Conservation (phyloP, 2,113 vertebrate genomes). For the Epinephelus fuscoguttatus region DNA sequence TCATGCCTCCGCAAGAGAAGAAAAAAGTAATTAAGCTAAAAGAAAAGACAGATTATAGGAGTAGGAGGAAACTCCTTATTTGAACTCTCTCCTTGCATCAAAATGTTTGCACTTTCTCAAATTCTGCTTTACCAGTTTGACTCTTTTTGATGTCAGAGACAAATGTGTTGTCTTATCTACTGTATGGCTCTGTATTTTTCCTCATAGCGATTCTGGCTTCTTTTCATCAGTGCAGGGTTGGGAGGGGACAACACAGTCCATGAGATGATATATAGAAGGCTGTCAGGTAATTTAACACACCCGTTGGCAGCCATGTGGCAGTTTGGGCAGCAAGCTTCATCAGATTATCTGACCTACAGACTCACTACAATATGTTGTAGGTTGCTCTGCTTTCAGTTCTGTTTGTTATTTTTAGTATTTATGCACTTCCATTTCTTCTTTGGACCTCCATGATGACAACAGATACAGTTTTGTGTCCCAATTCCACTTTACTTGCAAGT, state of each 20-base stretch:
- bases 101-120: conserved; percentile 3
- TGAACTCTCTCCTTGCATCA: conserved; percentile 20
- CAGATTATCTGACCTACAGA: conserved; percentile 15
- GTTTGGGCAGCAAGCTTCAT: not conserved
- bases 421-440: not conserved
- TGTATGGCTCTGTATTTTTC: not conserved
- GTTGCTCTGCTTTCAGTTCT: not conserved
- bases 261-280: conserved; percentile 24
- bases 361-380: not conserved
- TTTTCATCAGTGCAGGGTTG: conserved; percentile 1
- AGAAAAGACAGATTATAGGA: conserved; percentile 5
- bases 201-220: not conserved
- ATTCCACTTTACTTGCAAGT: not conserved
- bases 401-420: not conserved
- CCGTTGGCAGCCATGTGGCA: not conserved
- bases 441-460: not conserved
- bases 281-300: conserved; percentile 35
- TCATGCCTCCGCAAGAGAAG: conserved; percentile 16
- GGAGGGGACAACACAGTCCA: not conserved
- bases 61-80: conserved; percentile 20
- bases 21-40: conserved; percentile 28
- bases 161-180: not conserved
- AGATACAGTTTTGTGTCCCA: not conserved
- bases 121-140: not conserved
- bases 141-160: conserved; percentile 11